Evolutionary conservation across 2,888 invertebrate genomes (phyloP), one percentile per base, ranked within the genome.

Genomic region (Osmoderma eremita): DNA sequence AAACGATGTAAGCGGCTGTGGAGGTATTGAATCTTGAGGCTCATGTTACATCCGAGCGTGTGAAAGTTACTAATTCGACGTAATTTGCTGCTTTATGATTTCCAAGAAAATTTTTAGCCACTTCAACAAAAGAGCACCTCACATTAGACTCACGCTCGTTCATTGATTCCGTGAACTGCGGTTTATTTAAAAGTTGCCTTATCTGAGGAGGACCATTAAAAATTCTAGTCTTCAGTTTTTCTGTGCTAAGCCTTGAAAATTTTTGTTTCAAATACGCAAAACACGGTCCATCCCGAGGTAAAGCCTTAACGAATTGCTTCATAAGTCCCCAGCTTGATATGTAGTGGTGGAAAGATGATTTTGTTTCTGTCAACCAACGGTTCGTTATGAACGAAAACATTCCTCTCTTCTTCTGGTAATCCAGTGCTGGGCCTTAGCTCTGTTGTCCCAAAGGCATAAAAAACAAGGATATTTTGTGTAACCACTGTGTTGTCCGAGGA

Each of bases 141-240:
- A n/a, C n/a, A n/a, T n/a, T n/a, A n/a, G n/a, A n/a, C n/a, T n/a
- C n/a, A n/a, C n/a, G n/a, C n/a, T n/a, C n/a, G n/a, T n/a, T n/a
- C n/a, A n/a, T n/a, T n/a, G n/a, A n/a, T n/a, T n/a, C n/a, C n/a
- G n/a, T n/a, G 5, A 5, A 24, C 24, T 24, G 24, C 24, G 24
- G 24, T 3, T 24, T 24, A 24, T 24, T 24, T 24, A 24, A 24
- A 24, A 24, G 24, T 24, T 24, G 5, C 24, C 24, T 24, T 24
- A 41, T 41, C 41, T 41, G 41, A 41, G 41, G 41, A 41, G 41
- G 41, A 41, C n/a, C 41, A 41, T 12, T n/a, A 41, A n/a, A 41
- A 41, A 41, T 13, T 41, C 49, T 20, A 49, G n/a, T 12, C 49
- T 49, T 49, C 41, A 41, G 41, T 41, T 41, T 13, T 41, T 41